Evolutionary conservation across 2,888 invertebrate species (phyloP), one percentile per base, ranked within the genome.

Genomic region (Hyalella azteca): DNA sequence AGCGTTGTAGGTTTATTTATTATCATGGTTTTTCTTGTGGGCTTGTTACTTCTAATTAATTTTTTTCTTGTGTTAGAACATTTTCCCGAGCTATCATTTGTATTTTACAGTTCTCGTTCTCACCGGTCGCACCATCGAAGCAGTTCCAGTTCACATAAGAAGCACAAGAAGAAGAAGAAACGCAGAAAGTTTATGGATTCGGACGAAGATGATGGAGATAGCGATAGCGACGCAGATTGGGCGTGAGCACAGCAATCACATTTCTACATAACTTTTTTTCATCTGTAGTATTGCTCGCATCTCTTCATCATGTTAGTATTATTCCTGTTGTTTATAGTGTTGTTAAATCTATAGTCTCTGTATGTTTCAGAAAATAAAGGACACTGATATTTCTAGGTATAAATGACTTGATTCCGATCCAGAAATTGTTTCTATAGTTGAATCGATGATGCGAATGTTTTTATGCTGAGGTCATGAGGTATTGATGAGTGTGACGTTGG

Each of bases 111-210:
- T 29, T 75, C 75, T 4, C 75, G 75, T 19, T 66, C 66, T 19
- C 66, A 66, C 36, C 66, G 75, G 40, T 75, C 75, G 7, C 75
- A 75, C 45, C 41, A 45, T 13, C 40, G 45, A n/a, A 76, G 76
- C 60, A 78, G 78, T 66, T 78, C 77, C 29, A 79, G 79, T 39
- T 66, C 73, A 54, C 81, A 83, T 54, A 83, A 83, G 77, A 81
- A 83, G 54, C 81, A 83, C 79, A 83, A 81, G 79, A 83, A 83
- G 79, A 83, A 83, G 80, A 83, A 83, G 36, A 83, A 80, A 75
- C 79, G 81, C 49, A 83, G 66, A 77, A 77, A 73, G 54, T 54
- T 45, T 19, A 80, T 77, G 29, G 83, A 83, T 73, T 80, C 80
- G 2, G 83, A 83, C 40, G 83, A 83, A n/a, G 83, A 81, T 19